Conservation (phyloP, 2,113 vertebrate species). For the Cyanoliseus patagonus region DNA sequence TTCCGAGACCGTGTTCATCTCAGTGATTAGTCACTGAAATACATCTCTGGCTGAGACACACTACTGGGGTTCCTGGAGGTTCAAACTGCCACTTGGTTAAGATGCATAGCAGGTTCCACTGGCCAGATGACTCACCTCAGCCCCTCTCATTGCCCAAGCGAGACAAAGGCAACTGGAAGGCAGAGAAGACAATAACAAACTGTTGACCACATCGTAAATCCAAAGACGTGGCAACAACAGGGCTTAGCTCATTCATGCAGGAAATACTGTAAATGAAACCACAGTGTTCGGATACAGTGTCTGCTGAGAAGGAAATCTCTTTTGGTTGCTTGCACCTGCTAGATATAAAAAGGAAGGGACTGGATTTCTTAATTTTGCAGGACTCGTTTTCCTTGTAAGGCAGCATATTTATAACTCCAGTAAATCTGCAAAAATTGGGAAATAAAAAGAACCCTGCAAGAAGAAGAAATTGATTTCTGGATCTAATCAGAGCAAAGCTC, state of each 20-base stretch:
- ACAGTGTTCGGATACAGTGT: not conserved
- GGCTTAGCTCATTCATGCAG: constrained; percentile 13
- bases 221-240: not conserved
- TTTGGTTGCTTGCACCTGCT: constrained; percentile 15
- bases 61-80: not conserved
- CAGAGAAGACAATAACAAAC: constrained; percentile 37
- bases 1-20: not conserved
- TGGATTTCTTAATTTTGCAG: constrained; percentile 32
- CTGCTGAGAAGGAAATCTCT: constrained; percentile 32
- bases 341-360: not conserved
- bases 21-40: not conserved
- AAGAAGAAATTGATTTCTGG: constrained; percentile 37
- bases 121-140: constrained; percentile 6
- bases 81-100: not conserved
- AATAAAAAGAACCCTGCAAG: not conserved
- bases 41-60: not conserved
- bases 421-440: not conserved
- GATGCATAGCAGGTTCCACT: not conserved
- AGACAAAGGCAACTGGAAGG: constrained; percentile 7
- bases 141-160: not conserved
- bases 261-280: constrained; percentile 30
- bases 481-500: not conserved
- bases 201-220: constrained; percentile 38
- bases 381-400: not conserved
- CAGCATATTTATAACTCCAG: not conserved